Conservation (phyloP, 2,113 vertebrate species). For the Xiphias gladius region DNA sequence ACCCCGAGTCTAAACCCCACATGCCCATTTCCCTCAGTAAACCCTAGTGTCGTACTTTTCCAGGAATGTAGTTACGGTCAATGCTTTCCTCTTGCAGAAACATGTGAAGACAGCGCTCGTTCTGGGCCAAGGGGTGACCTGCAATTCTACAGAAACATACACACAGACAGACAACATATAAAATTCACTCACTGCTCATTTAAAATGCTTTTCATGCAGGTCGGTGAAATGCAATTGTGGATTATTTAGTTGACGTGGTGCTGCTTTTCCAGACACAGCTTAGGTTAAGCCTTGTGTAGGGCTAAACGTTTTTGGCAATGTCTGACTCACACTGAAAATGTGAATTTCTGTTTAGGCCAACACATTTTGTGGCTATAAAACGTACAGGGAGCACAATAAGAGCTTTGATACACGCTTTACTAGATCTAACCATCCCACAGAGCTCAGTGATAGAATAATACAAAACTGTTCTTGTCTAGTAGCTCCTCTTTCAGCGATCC, state of each 20-base stretch:
- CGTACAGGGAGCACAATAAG: background rate
- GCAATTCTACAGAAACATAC: slow-evolving; percentile 90
- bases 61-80: slow-evolving; percentile 98
- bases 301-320: background rate
- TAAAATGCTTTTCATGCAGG: background rate
- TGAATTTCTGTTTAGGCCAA: background rate
- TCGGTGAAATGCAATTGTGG: slow-evolving; percentile 7
- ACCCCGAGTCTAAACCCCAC: slow-evolving; percentile 53
- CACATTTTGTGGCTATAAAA: background rate
- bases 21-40: slow-evolving; percentile 61
- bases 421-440: background rate
- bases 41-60: slow-evolving; percentile 98
- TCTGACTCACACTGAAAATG: background rate
- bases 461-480: background rate
- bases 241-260: background rate
- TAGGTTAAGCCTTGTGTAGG: slow-evolving; percentile 11
- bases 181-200: background rate
- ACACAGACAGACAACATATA: slow-evolving; percentile 7
- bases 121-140: slow-evolving; percentile 98
- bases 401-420: slow-evolving; percentile 2
- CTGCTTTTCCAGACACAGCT: slow-evolving; percentile 6
- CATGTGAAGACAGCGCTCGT: slow-evolving; percentile 99
- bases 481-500: background rate
- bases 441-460: background rate
- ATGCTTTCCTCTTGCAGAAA: slow-evolving; percentile 98